Conservation (phyloP, 2,113 vertebrate species). For the Boleophthalmus pectinirostris region DNA sequence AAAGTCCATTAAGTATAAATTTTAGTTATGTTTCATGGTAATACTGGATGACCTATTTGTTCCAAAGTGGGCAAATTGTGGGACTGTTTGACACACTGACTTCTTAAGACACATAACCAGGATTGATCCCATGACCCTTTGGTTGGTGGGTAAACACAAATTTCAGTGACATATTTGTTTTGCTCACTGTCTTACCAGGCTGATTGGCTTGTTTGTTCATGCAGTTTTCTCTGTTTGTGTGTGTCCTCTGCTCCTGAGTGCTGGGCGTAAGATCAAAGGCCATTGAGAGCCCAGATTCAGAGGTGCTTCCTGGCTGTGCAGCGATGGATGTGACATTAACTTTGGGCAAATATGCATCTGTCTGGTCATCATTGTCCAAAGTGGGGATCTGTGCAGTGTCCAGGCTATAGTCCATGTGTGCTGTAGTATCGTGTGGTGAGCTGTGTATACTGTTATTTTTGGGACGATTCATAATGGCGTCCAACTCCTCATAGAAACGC, state of each 20-base stretch:
- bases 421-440: not conserved
- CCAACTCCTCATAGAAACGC: slow-evolving; percentile 87
- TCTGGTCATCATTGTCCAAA: slow-evolving; percentile 27
- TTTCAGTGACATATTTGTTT: not conserved
- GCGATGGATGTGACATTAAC: not conserved
- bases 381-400: not conserved
- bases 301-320: slow-evolving; percentile 15
- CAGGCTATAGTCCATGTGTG: slow-evolving; percentile 18
- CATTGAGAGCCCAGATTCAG: slow-evolving; percentile 8
- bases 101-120: not conserved
- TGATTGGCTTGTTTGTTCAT: slow-evolving; percentile 29
- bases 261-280: slow-evolving; percentile 11
- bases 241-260: not conserved
- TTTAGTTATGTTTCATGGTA: too few species aligned
- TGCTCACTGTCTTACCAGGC: slow-evolving; percentile 39
- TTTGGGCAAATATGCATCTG: slow-evolving; percentile 6
- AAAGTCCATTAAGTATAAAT: not conserved
- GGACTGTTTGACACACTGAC: not conserved
- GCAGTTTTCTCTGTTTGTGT: slow-evolving; percentile 6
- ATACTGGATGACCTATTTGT: too few species aligned
- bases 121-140: not conserved
- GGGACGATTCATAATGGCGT: slow-evolving; percentile 78
- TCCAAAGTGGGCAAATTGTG: not conserved
- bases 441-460: slow-evolving; percentile 3
- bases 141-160: not conserved